Percentiles rank a stretch among this genome's conserved stretches.
These are phyloP conservation scores for Axis porcinus DNA, from an alignment of 2,113 vertebrate species.

Conservation along the genomic window DNA sequence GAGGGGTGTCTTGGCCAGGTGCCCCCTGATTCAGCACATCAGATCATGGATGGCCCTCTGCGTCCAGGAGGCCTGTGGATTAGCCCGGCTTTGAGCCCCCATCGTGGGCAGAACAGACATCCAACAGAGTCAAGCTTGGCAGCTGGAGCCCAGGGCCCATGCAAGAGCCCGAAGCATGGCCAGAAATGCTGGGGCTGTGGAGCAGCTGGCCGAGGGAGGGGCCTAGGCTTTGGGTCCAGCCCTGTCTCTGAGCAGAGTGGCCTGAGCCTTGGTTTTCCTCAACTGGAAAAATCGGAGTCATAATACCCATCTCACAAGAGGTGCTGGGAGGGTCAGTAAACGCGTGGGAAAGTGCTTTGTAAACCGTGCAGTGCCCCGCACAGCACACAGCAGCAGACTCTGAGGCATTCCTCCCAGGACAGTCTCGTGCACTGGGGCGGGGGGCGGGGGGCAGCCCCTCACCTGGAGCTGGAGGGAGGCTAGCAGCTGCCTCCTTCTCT, in stretches of 20 bases:
- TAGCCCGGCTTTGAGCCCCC: not conserved
- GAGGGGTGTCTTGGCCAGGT: not conserved
- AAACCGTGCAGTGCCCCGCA: not conserved
- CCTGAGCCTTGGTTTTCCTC: not conserved
- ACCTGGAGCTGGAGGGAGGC: conserved; percentile 89
- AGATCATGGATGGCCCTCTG: accelerated
- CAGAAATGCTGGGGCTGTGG: not conserved
- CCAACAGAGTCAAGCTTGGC: not conserved
- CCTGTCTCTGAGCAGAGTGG: not conserved
- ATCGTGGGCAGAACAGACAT: not conserved
- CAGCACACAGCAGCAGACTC: accelerated
- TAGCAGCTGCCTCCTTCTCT: conserved; percentile 80
- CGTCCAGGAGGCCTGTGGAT: not conserved
- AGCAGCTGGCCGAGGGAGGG: accelerated
- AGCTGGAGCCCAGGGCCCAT: not conserved
- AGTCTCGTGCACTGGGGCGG: accelerated
- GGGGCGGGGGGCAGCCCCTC: not conserved
- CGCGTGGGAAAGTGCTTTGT: accelerated
- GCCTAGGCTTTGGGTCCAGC: not conserved
- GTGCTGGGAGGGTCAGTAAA: not conserved
- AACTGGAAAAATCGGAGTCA: not conserved
- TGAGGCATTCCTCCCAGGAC: accelerated
- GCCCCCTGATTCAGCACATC: accelerated
- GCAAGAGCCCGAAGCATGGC: not conserved
- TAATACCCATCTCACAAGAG: not conserved